Percentiles rank a stretch among this genome's conserved stretches.
These are phyloP conservation scores for Odontomyia ornata DNA, from an alignment of 2,888 invertebrate genomes.

Conservation along the genomic window DNA sequence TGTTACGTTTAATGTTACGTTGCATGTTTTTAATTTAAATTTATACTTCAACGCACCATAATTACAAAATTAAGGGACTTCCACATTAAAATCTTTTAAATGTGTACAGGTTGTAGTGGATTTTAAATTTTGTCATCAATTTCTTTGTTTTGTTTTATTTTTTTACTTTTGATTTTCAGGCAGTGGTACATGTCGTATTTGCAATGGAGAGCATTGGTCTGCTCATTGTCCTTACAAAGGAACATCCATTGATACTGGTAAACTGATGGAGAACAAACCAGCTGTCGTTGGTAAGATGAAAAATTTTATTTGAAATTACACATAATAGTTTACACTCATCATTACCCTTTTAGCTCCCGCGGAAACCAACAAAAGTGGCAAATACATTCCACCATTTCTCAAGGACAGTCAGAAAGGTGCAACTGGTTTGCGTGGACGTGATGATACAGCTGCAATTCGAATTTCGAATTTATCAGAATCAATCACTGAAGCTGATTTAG, in stretches of 20 bases:
- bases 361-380: constrained; percentile 61
- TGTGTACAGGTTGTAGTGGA: too few relatives aligned
- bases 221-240: constrained; percentile 98
- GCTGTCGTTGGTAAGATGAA: constrained; percentile 58
- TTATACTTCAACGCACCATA: too few relatives aligned
- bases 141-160: not conserved
- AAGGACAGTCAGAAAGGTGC: constrained; percentile 84
- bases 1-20: too few relatives aligned
- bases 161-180: constrained; percentile 52
- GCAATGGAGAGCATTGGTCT: constrained; percentile 98
- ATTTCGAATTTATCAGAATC: constrained; percentile 98
- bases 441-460: constrained; percentile 91
- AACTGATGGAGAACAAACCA: constrained; percentile 69
- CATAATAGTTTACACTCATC: not conserved
- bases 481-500: constrained; percentile 92
- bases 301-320: constrained; percentile 32
- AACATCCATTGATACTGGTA: constrained; percentile 77
- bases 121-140: too few relatives aligned
- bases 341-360: constrained; percentile 12
- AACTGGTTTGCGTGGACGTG: constrained; percentile 73
- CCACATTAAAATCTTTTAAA: too few relatives aligned
- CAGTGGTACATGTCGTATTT: constrained; percentile 81
- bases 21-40: too few relatives aligned
- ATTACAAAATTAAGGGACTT: too few relatives aligned
- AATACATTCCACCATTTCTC: constrained; percentile 89